Percentiles rank a stretch among this genome's conserved stretches.
Evolutionary conservation across 2,113 vertebrate species (phyloP).

Genomic region (Nanorana parkeri): DNA sequence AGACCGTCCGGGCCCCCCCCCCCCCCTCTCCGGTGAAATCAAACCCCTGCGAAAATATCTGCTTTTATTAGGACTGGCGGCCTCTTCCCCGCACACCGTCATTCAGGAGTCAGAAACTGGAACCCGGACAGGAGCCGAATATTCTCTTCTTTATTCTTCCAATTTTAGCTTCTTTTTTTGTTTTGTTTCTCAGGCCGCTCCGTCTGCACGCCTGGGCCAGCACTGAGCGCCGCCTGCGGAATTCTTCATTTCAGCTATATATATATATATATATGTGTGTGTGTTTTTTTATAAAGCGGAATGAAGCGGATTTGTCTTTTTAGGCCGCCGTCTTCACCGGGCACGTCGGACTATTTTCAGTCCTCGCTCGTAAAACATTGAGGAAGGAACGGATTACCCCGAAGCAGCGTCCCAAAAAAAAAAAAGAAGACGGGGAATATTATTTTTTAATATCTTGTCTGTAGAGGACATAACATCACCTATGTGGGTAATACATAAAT

Average conservation of each 20-base stretch:
- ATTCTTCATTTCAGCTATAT: too few species aligned
- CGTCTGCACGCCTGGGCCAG: constrained; percentile 5
- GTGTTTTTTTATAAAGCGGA: background rate
- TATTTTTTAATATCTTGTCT: background rate
- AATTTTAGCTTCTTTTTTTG: constrained; percentile 6
- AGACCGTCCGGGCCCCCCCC: constrained; percentile 33
- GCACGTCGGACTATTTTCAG: background rate
- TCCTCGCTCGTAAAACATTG: background rate
- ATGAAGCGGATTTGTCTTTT: background rate
- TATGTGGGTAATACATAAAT: too few species aligned
- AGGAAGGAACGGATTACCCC: constrained; percentile 17
- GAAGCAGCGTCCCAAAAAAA: background rate
- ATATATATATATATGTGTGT: too few species aligned
- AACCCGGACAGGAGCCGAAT: constrained; percentile 30
- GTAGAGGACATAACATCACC: too few species aligned
- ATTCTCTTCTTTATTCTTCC: background rate
- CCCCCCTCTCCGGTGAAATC: constrained; percentile 48
- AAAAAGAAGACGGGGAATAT: background rate
- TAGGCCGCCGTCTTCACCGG: background rate
- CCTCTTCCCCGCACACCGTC: constrained; percentile 15
- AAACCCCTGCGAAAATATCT: constrained; percentile 47
- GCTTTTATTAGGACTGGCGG: constrained; percentile 50
- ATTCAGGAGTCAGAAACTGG: constrained; percentile 32
- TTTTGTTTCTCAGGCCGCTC: constrained; percentile 8
- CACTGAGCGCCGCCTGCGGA: too few species aligned